Base-by-base conservation (phyloP, 2,797 vertebrate species). In the Acrocephalus scirpaceus region DNA sequence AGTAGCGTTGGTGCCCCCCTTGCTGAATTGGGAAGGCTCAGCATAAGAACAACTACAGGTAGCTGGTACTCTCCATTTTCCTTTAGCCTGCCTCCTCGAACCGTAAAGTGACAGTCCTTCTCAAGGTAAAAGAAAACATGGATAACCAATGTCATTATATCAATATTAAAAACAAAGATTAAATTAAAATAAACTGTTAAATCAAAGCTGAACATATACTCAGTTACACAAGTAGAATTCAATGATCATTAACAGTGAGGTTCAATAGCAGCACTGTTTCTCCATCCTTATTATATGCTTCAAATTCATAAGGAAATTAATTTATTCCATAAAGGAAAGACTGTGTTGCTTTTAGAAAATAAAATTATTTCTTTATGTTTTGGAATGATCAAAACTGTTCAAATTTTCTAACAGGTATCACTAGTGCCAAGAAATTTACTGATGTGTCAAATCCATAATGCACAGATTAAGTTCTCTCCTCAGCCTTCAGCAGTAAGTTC, bases 101-200 rank as follows among this genome's bases (percentile, higher is more conserved):
- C 99, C 82, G 99, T 99, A 84, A 99, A 99, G 96, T 99, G 99
- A 96, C 99, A 99, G 86, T 99, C 99, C 99, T 99, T 86, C 73
- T 12, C 44, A 70, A 90, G 54, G 58, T 14, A 88, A 88, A 93
- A 92, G 27, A 26, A 94, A 64, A 93, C 30, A 84, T 11, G 11
- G 45, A 90, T 23, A 62, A n/a, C 3, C 40, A 40, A 44, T 13
- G 30, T 86, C 25, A 79, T 61, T 54, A 51, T 20, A 57, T 18
- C 18, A 48, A 27, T 17, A 12, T 73, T 18, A 83, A 82, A 90
- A 86, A 64, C 34, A 77, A 47, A 11, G 0, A 79, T 44, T 13
- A 53, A 81, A 77, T 75, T 38, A 56, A 74, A 57, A 16, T 21
- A 25, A 54, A 44, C 22, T 45, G 16, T 44, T 77, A 71, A 54